Base-by-base conservation (phyloP, 2,113 vertebrate species). In the Dasyornis broadbenti region DNA sequence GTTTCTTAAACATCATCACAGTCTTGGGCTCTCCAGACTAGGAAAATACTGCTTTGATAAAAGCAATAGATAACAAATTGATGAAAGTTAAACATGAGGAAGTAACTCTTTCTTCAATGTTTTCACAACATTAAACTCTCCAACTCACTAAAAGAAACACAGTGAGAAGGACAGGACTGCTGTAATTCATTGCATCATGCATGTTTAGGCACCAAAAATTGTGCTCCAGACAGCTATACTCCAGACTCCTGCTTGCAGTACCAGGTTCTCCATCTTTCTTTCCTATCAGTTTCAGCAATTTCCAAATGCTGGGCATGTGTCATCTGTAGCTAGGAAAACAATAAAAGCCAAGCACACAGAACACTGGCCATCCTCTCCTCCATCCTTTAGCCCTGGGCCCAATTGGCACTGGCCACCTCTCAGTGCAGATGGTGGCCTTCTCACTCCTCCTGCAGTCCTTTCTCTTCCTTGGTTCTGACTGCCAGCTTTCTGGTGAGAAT, bases 381-480 rank as follows among this genome's bases (percentile, higher is more conserved):
- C 71, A 79, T 88, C 61, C 42, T 91, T 47, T 33, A 94, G 91
- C 75, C 94, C 86, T 72, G 90, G 85, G 76, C 57, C 40, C 73
- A 88, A 8, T n/a, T 98, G 98, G 97, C 97, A 96, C 53, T 73
- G 79, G 44, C 28, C 23, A 19, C 39, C 47, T 88, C 69, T 52
- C 39, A 72, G 96, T 94, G 96, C 97, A 98, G 98, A 97, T 97
- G 97, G 98, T 97, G 69, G 61, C 79, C 95, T 96, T 95, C 96
- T 96, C 65, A 66, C 82, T 97, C 91, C 93, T 96, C 79, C 92
- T 95, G 93, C 7, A 33, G 83, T 91, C 80, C 54, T 49, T 97
- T 96, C 61, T 73, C 88, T 97, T 97, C 92, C 93, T 94, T 97
- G 73, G 61, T 63, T 86, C 47, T 2, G 12, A 95, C 83, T 93